Percentiles rank a stretch among this genome's conserved stretches.
phyloP scores from a whole-genome alignment of 2,888 invertebrate species.

The Pheosia gnoma region DNA sequence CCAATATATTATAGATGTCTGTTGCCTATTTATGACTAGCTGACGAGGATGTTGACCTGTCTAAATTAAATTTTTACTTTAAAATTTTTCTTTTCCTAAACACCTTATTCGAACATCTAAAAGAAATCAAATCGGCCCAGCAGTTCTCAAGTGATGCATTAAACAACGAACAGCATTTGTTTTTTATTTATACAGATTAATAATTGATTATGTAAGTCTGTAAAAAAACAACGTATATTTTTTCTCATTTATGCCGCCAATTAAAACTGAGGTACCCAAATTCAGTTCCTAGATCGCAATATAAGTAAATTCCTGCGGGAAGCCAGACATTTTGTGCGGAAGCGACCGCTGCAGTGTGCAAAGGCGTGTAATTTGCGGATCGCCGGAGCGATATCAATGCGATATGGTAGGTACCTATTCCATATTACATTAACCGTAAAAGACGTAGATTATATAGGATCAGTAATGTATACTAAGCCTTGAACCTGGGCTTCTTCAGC shows the following conservation, averaged over 20 bases:
- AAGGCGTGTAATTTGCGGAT: slow-evolving; percentile 26
- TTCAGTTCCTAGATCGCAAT: slow-evolving; percentile 1
- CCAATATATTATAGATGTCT: too few species aligned
- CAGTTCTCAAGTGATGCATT: too few species aligned
- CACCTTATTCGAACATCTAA: too few species aligned
- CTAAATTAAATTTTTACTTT: too few species aligned
- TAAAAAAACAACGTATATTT: not conserved
- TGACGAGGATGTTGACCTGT: too few species aligned
- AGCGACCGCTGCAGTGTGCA: slow-evolving; percentile 7
- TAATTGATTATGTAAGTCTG: not conserved
- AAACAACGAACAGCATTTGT: too few species aligned
- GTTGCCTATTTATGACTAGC: too few species aligned
- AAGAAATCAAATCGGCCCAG: too few species aligned
- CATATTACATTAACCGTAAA: not conserved
- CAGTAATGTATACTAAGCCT: too few species aligned
- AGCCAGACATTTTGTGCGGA: slow-evolving; percentile 8
- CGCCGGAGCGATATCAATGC: slow-evolving; percentile 17
- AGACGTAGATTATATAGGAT: too few species aligned
- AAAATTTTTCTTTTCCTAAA: too few species aligned
- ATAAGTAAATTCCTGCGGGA: slow-evolving; percentile 19
- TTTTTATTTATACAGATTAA: not conserved
- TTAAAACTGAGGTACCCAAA: not conserved
- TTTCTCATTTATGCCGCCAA: not conserved
- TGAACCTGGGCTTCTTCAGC: too few species aligned
- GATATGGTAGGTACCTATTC: slow-evolving; percentile 2